These are phyloP conservation scores for Lethenteron reissneri DNA, from an alignment of 2,113 vertebrate genomes.

Conservation along the genomic window DNA sequence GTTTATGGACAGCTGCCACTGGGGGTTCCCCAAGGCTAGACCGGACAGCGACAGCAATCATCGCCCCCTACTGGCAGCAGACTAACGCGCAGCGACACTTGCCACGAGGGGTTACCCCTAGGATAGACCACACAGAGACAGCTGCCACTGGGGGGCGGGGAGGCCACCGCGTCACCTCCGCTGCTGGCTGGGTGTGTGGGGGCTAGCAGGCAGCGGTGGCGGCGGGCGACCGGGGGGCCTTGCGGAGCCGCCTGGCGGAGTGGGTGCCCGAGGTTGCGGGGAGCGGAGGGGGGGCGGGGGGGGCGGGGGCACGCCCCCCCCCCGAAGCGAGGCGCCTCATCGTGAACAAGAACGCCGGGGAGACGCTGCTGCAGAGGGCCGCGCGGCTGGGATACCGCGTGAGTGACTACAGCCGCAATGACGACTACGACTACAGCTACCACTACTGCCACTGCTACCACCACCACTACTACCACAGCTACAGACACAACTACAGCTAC, in stretches of 20 bases:
- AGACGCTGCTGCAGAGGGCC: slow-evolving; percentile 77
- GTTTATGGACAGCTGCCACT: too few species aligned
- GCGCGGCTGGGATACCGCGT: slow-evolving; percentile 87
- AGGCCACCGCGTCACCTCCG: neutral
- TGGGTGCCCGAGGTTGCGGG: neutral
- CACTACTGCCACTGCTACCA: too few species aligned
- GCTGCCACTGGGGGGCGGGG: slow-evolving; percentile 12
- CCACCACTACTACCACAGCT: too few species aligned
- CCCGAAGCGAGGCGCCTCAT: slow-evolving; percentile 77
- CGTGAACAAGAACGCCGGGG: slow-evolving; percentile 91
- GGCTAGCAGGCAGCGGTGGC: neutral
- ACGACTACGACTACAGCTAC: neutral
- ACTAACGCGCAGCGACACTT: too few species aligned
- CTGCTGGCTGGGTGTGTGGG: neutral
- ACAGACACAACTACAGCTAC: too few species aligned
- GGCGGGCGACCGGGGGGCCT: neutral
- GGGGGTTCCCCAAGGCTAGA: too few species aligned
- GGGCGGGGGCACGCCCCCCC: slow-evolving; percentile 36
- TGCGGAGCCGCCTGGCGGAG: neutral
- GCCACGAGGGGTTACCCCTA: too few species aligned
- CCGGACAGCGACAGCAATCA: too few species aligned
- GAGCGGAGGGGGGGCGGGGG: slow-evolving; percentile 7
- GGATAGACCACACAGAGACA: too few species aligned
- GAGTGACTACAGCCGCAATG: slow-evolving; percentile 13
- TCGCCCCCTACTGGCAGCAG: too few species aligned